Evolutionary conservation across 2,888 invertebrate species (phyloP), one percentile per base, ranked within the genome.

Genomic region (Cheilosia pagana): DNA sequence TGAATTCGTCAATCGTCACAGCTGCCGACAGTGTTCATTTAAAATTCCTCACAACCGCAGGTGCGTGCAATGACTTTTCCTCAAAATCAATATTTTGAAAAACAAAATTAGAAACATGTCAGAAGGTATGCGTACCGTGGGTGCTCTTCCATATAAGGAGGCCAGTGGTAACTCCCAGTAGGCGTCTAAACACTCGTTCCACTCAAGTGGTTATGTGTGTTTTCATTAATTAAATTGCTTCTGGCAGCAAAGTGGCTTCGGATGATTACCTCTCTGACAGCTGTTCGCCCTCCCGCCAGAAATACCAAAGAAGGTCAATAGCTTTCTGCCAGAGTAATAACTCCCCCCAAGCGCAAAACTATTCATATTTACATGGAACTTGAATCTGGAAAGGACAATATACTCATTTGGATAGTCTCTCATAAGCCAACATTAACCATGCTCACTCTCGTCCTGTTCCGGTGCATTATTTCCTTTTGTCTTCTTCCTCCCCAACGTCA

Each of bases 391-490:
- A 14, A 45, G 52, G 41, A 62, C 57, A 55, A 63, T 52, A 71
- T 50, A 52, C 60, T 70, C 23, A 55, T 76, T 59, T 71, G 25
- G 39, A 28, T n/a, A n/a, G 67, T 45, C 41, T 53, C 50, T 60
- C 55, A 72, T 52, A 39, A 67, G 60, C 60, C 48, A 25, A 65
- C 31, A 65, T 48, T 53, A 48, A 79, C 67, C 68, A 35, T 52
- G 28, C 65, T 72, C 48, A 52, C 57, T 65, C 57, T 63, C 52
- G 14, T 63, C 62, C 50, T 60, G 19, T 75, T 75, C 60, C 41
- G 35, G 57, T 39, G 31, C 41, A 68, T 65, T 76, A 65, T 39
- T 25, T 39, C 25, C 8, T 50, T 63, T 57, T 72, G 72, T 25
- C 14, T 19, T 19, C 31, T 23, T 35, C n/a, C 14, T 57, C 63